Percentiles rank a stretch among this genome's conserved stretches.
Conservation (phyloP, 1,140 invertebrate species). For the Neodiprion fabricii region DNA sequence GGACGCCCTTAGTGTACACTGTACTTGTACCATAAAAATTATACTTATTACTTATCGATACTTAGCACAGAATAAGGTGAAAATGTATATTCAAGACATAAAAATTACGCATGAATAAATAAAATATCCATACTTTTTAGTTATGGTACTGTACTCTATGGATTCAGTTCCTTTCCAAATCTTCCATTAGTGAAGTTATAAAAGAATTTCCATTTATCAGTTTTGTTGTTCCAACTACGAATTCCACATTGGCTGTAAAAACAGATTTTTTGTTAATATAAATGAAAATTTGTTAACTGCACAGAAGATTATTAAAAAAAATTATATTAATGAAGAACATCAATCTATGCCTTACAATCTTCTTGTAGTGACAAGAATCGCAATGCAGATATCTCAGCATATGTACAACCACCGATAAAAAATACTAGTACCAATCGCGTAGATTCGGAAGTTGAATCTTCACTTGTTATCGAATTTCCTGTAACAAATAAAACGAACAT, state of each 20-base stretch:
- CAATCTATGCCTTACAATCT: conserved; percentile 68
- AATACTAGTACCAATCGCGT: conserved; percentile 88
- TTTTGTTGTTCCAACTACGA: conserved; percentile 92
- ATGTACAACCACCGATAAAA: conserved; percentile 96
- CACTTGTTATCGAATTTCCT: conserved; percentile 68
- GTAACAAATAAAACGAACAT: conserved; percentile 31
- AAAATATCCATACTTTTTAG: neutral
- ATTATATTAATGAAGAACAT: conserved; percentile 6
- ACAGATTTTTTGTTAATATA: conserved; percentile 32
- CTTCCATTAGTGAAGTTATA: conserved; percentile 77
- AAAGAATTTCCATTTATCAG: conserved; percentile 91
- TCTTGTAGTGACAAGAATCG: conserved; percentile 91
- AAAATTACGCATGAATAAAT: neutral
- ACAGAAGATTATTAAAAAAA: conserved; percentile 15
- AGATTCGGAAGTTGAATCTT: conserved; percentile 72
- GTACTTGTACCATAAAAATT: too few species aligned
- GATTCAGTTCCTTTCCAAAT: conserved; percentile 28
- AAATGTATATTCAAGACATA: too few species aligned
- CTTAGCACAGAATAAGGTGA: too few species aligned
- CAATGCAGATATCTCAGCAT: conserved; percentile 92
- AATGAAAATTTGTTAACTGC: conserved; percentile 17
- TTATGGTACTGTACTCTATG: neutral
- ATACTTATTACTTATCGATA: too few species aligned
- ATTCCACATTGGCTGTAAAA: conserved; percentile 83
- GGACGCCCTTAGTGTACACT: too few species aligned